Conservation (phyloP, 2,888 invertebrate genomes). For the Amiota mariae region DNA sequence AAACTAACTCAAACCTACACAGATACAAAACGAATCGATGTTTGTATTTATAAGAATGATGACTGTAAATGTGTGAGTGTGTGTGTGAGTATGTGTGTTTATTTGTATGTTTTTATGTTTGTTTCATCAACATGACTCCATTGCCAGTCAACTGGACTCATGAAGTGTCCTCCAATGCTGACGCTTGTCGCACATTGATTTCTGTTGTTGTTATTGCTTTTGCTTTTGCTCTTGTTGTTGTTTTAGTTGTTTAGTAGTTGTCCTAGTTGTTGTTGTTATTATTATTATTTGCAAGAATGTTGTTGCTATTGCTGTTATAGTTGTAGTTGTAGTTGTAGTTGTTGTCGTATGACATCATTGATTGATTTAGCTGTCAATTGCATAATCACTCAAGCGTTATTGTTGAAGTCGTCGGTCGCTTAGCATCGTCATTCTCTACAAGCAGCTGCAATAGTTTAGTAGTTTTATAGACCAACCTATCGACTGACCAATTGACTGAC, state of each 20-base stretch:
- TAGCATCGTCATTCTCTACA: constrained; percentile 16
- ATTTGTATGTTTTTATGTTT: constrained; percentile 28
- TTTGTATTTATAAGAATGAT: not conserved
- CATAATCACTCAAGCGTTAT: constrained; percentile 71
- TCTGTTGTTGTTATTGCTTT: constrained; percentile 20
- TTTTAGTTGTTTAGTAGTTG: constrained; percentile 28
- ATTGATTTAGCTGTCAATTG: constrained; percentile 73
- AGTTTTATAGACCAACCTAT: not conserved
- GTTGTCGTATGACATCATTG: constrained; percentile 65
- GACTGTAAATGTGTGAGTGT: not conserved
- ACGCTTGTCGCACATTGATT: constrained; percentile 15
- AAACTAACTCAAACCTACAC: too few species aligned
- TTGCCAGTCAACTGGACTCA: constrained; percentile 5
- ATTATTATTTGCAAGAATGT: constrained; percentile 1
- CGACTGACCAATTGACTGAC: not conserved
- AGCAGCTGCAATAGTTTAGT: not conserved
- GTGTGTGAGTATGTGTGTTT: constrained; percentile 27
- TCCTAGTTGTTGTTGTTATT: constrained; percentile 20
- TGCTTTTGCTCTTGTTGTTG: constrained; percentile 7
- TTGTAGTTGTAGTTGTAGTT: not conserved
- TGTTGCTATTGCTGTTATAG: constrained; percentile 25
- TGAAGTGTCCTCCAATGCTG: constrained; percentile 3
- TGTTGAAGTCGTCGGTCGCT: constrained; percentile 54
- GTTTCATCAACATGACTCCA: constrained; percentile 5
- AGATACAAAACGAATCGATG: too few species aligned